These are phyloP conservation scores for Apotomis turbidana DNA, from an alignment of 2,888 invertebrate species.

Conservation along the genomic window DNA sequence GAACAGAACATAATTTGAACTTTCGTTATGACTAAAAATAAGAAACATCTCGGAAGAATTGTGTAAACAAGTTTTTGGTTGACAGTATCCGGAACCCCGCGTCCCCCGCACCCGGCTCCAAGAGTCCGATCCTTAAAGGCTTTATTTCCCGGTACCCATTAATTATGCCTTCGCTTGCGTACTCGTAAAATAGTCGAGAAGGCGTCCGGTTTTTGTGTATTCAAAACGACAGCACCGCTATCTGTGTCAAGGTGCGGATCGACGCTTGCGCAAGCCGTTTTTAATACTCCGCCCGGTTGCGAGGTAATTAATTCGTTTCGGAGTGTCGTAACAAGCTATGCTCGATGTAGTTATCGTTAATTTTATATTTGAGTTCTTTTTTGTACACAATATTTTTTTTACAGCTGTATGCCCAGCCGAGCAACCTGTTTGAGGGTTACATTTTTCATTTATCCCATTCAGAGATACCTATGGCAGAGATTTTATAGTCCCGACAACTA, in stretches of 20 bases:
- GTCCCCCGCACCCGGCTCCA: too few species aligned
- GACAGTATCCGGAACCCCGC: too few species aligned
- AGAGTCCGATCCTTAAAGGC: not conserved
- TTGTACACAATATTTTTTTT: too few species aligned
- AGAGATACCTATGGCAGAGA: too few species aligned
- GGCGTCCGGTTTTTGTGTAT: slow-evolving; percentile 83
- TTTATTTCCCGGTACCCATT: not conserved
- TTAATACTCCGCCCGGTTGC: slow-evolving; percentile 81
- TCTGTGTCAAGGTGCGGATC: slow-evolving; percentile 83
- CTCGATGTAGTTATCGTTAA: slow-evolving; percentile 70
- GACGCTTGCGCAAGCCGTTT: slow-evolving; percentile 81
- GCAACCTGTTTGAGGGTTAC: too few species aligned
- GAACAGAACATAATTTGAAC: too few species aligned
- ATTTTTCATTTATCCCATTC: too few species aligned
- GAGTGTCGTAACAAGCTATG: slow-evolving; percentile 78
- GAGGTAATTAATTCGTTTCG: slow-evolving; percentile 83
- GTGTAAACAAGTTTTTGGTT: too few species aligned
- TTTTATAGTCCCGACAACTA: too few species aligned
- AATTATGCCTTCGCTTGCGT: slow-evolving; percentile 7
- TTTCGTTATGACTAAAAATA: too few species aligned
- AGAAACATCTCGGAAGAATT: too few species aligned
- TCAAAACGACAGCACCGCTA: slow-evolving; percentile 81
- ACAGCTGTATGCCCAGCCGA: too few species aligned
- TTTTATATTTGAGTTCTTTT: slow-evolving; percentile 45
- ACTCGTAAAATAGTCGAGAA: slow-evolving; percentile 65